Conservation (phyloP, 2,113 vertebrate species). For the Festucalex cinctus region DNA sequence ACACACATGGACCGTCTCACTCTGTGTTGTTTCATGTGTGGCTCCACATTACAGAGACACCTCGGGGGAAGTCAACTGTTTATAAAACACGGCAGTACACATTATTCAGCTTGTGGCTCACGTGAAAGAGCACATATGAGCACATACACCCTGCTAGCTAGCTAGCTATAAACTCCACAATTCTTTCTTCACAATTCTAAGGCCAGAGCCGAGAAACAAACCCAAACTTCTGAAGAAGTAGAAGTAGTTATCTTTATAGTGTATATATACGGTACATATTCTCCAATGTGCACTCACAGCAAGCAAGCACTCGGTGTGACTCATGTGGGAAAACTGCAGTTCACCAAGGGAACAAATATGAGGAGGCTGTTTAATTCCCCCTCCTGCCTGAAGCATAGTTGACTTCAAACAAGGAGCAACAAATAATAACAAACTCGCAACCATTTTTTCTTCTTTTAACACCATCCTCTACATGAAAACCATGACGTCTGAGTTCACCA, state of each 20-base stretch:
- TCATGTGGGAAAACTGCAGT: slow-evolving; percentile 34
- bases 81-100: too few relatives aligned
- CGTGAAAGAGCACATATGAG: too few relatives aligned
- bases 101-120: too few relatives aligned
- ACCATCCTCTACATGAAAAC: slow-evolving; percentile 22
- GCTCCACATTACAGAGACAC: too few relatives aligned
- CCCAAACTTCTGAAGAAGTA: too few relatives aligned
- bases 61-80: too few relatives aligned
- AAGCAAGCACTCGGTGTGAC: slow-evolving; percentile 35
- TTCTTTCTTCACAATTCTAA: too few relatives aligned
- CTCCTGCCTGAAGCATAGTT: slow-evolving; percentile 43
- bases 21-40: too few relatives aligned
- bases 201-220: too few relatives aligned
- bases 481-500: not conserved
- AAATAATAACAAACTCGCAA: slow-evolving; percentile 33
- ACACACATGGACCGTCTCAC: too few relatives aligned
- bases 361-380: slow-evolving; percentile 41
- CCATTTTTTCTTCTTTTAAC: slow-evolving; percentile 18
- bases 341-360: slow-evolving; percentile 58
- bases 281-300: slow-evolving; percentile 16
- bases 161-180: too few relatives aligned
- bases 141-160: too few relatives aligned
- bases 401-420: slow-evolving; percentile 48
- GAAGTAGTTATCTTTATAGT: not conserved
- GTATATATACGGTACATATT: slow-evolving; percentile 14